Percentiles rank a stretch among this genome's conserved stretches.
phyloP scores from a whole-genome alignment of 2,113 vertebrate species.

The Tyto alba region DNA sequence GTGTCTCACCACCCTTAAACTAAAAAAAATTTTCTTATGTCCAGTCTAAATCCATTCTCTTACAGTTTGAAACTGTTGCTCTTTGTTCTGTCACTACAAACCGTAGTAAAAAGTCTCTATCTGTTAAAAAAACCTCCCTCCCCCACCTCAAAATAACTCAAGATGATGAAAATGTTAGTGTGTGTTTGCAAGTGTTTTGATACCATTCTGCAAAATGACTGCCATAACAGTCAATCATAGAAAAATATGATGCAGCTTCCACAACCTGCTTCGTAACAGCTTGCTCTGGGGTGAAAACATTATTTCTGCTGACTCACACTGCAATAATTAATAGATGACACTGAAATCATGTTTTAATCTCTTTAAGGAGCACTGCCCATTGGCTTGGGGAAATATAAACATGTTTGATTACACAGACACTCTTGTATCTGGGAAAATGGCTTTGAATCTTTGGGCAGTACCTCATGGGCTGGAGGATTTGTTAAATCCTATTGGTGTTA shows the following conservation, averaged over 20 bases:
- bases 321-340: neutral
- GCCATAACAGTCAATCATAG: neutral
- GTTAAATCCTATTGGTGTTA: conserved; percentile 95
- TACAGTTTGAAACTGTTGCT: neutral
- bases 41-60: neutral
- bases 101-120: too few relatives aligned
- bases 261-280: neutral
- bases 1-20: neutral
- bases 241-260: neutral
- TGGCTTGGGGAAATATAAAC: conserved; percentile 98
- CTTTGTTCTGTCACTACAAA: neutral
- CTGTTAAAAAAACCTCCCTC: too few relatives aligned
- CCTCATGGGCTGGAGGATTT: conserved; percentile 97
- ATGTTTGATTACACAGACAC: conserved; percentile 98
- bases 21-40: too few relatives aligned
- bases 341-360: conserved; percentile 42
- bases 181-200: neutral
- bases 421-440: conserved; percentile 96
- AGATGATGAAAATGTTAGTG: neutral
- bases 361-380: conserved; percentile 92
- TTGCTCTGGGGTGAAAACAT: neutral
- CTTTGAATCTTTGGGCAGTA: conserved; percentile 96
- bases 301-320: neutral
- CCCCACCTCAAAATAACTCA: too few relatives aligned
- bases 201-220: neutral